phyloP scores from a whole-genome alignment of 2,888 invertebrate genomes.

The Rambutsinella grinnellia region DNA sequence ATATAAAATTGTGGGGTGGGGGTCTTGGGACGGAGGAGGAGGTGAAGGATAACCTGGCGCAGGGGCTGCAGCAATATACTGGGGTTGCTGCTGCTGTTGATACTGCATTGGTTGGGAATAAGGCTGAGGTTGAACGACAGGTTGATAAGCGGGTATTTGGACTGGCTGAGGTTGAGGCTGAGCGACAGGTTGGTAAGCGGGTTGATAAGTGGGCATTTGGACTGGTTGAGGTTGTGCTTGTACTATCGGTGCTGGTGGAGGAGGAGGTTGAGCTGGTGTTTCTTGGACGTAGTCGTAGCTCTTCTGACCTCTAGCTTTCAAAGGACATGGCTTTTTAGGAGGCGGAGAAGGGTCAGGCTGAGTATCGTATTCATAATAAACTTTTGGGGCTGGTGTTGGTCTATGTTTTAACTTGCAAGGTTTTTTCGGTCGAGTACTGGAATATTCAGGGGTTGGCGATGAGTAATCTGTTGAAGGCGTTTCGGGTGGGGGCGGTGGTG shows the following conservation, averaged over 20 bases:
- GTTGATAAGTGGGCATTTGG: constrained; percentile 1
- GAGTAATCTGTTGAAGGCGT: not conserved
- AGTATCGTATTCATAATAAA: not conserved
- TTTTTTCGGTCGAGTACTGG: not conserved
- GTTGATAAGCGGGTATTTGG: not conserved
- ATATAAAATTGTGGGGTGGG: constrained; percentile 14
- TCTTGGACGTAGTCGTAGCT: constrained; percentile 8
- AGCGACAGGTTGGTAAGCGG: not conserved
- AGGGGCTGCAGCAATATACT: not conserved
- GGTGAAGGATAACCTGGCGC: not conserved
- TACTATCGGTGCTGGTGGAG: not conserved
- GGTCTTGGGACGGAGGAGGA: not conserved
- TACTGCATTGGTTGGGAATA: not conserved
- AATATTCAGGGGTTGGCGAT: not conserved
- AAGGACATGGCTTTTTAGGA: constrained; percentile 27
- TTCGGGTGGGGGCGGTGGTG: not conserved
- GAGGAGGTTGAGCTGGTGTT: constrained; percentile 15
- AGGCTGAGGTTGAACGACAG: too few relatives aligned
- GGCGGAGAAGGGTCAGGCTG: not conserved
- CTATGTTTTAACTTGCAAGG: constrained; percentile 7
- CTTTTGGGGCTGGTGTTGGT: not conserved
- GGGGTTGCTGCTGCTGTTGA: not conserved
- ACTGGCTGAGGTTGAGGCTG: not conserved
- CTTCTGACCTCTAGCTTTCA: constrained; percentile 3
- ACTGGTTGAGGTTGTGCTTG: not conserved